These are phyloP conservation scores for Dasysyrphus tricinctus DNA, from an alignment of 2,888 invertebrate species.

Conservation along the genomic window DNA sequence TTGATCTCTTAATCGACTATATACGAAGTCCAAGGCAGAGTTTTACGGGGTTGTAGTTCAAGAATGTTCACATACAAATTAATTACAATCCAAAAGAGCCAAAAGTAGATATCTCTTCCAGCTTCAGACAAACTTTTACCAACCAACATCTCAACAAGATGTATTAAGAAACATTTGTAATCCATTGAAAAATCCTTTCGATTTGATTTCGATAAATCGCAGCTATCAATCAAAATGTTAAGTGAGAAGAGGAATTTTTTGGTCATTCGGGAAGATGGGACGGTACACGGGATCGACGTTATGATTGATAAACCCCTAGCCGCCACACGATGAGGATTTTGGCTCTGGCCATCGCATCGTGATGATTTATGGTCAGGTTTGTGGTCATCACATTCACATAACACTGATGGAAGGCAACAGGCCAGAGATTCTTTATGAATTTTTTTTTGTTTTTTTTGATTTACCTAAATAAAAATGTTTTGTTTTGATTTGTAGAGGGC, in stretches of 20 bases:
- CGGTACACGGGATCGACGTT: constrained; percentile 75
- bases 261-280: constrained; percentile 33
- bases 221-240: constrained; percentile 77
- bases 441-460: neutral
- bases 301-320: constrained; percentile 74
- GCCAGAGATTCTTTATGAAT: constrained; percentile 21
- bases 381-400: constrained; percentile 62
- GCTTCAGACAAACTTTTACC: constrained; percentile 68
- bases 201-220: constrained; percentile 77
- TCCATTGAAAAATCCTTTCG: constrained; percentile 73
- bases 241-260: constrained; percentile 77
- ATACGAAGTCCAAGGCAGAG: constrained; percentile 30
- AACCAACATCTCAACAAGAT: constrained; percentile 74
- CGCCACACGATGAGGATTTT: constrained; percentile 69
- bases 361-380: constrained; percentile 68
- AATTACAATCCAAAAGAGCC: constrained; percentile 62
- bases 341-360: constrained; percentile 27
- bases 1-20: constrained; percentile 73
- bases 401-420: constrained; percentile 60
- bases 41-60: constrained; percentile 69
- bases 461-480: constrained; percentile 50
- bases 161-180: constrained; percentile 74
- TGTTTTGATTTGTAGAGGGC: constrained; percentile 67
- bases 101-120: too few relatives aligned
- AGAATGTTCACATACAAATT: constrained; percentile 75